A percentile compares a stretch with the other conserved stretches of the same genome.
These are phyloP conservation scores for Andrena trimmerana DNA, from an alignment of 2,888 invertebrate genomes.

Conservation along the genomic window DNA sequence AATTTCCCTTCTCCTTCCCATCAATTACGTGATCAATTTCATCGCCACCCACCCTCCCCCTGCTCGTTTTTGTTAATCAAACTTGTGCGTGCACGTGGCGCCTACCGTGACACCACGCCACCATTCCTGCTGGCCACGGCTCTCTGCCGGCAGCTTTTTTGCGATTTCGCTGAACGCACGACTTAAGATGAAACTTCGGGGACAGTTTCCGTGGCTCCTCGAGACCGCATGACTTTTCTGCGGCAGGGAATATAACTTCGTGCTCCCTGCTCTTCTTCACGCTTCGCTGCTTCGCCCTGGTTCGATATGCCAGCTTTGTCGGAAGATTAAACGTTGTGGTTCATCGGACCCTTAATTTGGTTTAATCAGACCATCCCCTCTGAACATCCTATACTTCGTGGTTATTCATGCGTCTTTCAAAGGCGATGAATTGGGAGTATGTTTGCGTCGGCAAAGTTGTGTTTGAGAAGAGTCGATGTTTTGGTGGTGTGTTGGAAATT, in stretches of 20 bases:
- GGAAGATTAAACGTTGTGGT: no score
- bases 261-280: no score
- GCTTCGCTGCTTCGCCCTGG: no score
- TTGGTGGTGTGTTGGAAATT: background rate
- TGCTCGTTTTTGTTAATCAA: background rate
- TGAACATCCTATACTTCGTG: background rate
- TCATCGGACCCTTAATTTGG: no score
- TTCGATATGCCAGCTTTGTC: no score
- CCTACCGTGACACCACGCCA: no score
- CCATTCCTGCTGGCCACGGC: no score
- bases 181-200: background rate
- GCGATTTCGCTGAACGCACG: background rate
- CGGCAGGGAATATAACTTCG: no score
- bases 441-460: background rate
- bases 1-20: slow-evolving; percentile 36
- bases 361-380: no score
- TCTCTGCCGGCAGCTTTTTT: no score
- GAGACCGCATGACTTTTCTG: background rate
- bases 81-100: background rate
- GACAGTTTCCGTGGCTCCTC: background rate
- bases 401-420: background rate
- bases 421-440: background rate
- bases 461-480: background rate
- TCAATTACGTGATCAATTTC: slow-evolving; percentile 26
- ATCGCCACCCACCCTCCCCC: background rate